phyloP scores from a whole-genome alignment of 1,140 invertebrate species.

The Lucilia cuprina region DNA sequence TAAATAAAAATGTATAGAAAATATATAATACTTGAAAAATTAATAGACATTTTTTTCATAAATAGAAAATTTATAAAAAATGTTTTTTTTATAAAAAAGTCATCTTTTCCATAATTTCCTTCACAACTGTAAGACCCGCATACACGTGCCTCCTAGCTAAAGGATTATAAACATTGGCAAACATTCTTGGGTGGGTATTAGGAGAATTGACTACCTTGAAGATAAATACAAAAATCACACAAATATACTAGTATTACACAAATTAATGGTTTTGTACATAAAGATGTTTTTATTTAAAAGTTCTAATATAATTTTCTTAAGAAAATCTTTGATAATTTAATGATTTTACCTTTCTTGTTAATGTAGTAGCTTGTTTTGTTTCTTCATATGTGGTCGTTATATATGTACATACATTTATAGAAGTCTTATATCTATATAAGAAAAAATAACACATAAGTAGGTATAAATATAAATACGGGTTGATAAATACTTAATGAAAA shows the following conservation, averaged over 20 bases:
- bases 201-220: background rate
- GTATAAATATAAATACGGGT: background rate
- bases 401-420: background rate
- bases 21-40: no score
- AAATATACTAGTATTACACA: no score
- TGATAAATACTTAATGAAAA: background rate
- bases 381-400: background rate
- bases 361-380: background rate
- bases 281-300: conserved; percentile 19
- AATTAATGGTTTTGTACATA: conserved; percentile 11
- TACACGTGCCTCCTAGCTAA: no score
- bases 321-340: background rate
- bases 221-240: background rate
- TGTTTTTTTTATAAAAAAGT: no score
- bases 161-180: background rate
- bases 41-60: no score
- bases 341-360: background rate
- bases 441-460: background rate
- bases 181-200: background rate
- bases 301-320: conserved; percentile 13
- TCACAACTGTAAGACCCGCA: no score
- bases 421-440: background rate
- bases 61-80: no score
- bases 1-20: no score
- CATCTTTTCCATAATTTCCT: no score